A percentile compares a stretch with the other conserved stretches of the same genome.
phyloP scores from a whole-genome alignment of 1,140 invertebrate genomes.

The Diorhabda carinulata region DNA sequence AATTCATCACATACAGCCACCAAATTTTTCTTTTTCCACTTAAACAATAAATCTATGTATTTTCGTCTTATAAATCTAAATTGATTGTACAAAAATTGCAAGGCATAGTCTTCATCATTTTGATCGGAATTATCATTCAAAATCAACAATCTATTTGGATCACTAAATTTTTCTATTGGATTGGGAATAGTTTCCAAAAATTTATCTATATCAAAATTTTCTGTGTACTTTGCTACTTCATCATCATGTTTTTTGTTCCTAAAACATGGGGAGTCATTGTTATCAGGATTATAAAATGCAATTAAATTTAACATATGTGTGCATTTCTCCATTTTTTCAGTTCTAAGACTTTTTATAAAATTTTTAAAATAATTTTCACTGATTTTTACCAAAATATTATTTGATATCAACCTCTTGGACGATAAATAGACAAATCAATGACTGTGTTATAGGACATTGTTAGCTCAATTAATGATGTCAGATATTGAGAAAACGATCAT shows the following conservation, averaged over 20 bases:
- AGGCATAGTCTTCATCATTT: slow-evolving; percentile 34
- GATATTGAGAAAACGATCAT: no score
- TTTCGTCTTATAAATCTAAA: slow-evolving; percentile 29
- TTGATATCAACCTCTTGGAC: neutral
- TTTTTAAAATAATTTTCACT: neutral
- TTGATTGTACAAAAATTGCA: slow-evolving; percentile 46
- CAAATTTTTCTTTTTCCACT: slow-evolving; percentile 29
- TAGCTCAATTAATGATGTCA: no score
- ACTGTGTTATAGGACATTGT: no score
- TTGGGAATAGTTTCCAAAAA: slow-evolving; percentile 57
- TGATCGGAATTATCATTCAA: slow-evolving; percentile 14
- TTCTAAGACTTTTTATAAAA: neutral
- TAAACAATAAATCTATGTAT: slow-evolving; percentile 41
- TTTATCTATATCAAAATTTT: slow-evolving; percentile 49
- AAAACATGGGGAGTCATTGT: neutral
- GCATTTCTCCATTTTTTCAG: neutral
- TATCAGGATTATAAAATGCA: neutral
- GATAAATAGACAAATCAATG: no score
- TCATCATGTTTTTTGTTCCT: slow-evolving; percentile 40
- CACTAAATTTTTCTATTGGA: slow-evolving; percentile 51
- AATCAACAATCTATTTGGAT: slow-evolving; percentile 42
- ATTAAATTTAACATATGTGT: neutral
- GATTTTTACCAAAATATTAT: neutral
- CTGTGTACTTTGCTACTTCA: slow-evolving; percentile 47
- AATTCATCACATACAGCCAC: slow-evolving; percentile 27